These are phyloP conservation scores for Dolichallabes microphthalmus DNA, from an alignment of 2,113 vertebrate species.

Conservation along the genomic window DNA sequence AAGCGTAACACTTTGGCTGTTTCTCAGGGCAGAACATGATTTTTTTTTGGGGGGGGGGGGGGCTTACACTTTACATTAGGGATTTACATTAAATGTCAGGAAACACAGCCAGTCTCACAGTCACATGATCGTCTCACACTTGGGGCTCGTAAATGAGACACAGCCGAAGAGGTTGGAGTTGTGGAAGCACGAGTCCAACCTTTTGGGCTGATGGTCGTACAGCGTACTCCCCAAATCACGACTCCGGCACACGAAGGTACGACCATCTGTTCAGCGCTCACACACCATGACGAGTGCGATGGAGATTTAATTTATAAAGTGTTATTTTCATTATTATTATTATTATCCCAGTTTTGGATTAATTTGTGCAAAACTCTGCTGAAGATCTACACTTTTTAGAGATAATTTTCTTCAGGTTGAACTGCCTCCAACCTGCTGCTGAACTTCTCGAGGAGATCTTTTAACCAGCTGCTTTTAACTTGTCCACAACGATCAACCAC, in stretches of 20 bases:
- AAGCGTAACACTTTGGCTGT: background rate
- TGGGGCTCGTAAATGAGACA: background rate
- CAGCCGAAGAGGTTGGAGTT: background rate
- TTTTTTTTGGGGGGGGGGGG: too few species aligned
- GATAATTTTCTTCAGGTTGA: background rate
- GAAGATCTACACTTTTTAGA: background rate
- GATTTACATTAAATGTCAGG: background rate
- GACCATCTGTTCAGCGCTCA: background rate
- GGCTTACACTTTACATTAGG: background rate
- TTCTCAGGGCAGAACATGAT: background rate
- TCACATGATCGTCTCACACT: too few species aligned
- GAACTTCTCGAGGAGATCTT: background rate
- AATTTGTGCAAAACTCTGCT: background rate
- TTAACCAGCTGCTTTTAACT: background rate
- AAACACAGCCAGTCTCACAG: background rate
- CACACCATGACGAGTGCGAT: background rate
- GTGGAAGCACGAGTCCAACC: too few species aligned
- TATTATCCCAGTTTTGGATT: background rate
- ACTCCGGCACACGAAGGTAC: too few species aligned
- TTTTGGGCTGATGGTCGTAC: too few species aligned
- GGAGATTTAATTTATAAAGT: too few species aligned
- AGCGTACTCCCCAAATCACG: too few species aligned
- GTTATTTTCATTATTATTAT: background rate
- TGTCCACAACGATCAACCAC: background rate
- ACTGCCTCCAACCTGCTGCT: too few species aligned